A percentile compares a stretch with the other conserved stretches of the same genome.
Conservation (phyloP, 2,113 vertebrate genomes). For the Grammomys surdaster region DNA sequence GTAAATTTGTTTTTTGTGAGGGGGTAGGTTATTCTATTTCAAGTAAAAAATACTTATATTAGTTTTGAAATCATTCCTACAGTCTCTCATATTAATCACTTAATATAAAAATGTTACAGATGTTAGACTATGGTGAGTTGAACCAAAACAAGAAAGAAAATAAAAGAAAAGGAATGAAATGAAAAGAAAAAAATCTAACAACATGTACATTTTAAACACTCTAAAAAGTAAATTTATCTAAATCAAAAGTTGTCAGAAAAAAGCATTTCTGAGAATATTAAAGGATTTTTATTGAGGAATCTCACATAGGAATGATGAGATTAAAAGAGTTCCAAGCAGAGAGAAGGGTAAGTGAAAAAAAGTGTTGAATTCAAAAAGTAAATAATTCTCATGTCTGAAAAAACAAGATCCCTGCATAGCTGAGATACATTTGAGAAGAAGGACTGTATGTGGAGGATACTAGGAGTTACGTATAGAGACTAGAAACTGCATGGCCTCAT, state of each 20-base stretch:
- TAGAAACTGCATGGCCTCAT: not conserved
- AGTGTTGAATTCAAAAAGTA: not conserved
- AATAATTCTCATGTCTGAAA: not conserved
- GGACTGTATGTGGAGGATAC: no score
- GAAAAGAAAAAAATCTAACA: not conserved
- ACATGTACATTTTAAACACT: not conserved
- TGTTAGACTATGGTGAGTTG: not conserved
- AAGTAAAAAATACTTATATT: constrained; percentile 20
- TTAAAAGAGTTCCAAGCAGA: not conserved
- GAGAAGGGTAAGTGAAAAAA: not conserved
- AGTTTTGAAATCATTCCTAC: constrained; percentile 18
- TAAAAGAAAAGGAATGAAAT: not conserved
- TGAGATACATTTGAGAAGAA: not conserved
- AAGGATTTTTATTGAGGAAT: not conserved
- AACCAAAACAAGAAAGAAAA: not conserved
- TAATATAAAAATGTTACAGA: not conserved
- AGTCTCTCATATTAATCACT: not conserved
- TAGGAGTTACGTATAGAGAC: not conserved
- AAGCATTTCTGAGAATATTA: constrained; percentile 5
- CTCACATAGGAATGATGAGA: not conserved
- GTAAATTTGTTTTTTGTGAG: not conserved
- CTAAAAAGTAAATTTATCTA: not conserved
- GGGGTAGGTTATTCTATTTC: not conserved
- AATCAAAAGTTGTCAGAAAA: not conserved
- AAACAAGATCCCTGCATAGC: not conserved